Evolutionary conservation across 2,113 vertebrate species (phyloP), one percentile per base, ranked within the genome.

Genomic region (Puma concolor): DNA sequence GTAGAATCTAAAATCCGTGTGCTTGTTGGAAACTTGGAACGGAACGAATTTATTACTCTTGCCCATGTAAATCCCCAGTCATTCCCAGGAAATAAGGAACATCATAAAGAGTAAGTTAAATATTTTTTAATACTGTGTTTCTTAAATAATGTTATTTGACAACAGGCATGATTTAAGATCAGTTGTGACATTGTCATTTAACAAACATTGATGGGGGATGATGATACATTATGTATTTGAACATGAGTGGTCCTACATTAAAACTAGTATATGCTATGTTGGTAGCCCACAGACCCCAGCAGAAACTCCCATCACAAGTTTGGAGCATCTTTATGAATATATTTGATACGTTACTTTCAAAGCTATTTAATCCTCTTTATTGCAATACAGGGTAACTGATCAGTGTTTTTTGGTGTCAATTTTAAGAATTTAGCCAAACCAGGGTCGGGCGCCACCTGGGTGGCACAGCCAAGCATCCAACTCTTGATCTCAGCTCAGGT

Each of bases 1-100:
- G 99, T 99, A 0, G 99, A 99, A 98, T 99, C 99, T 48, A 99
- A 99, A 99, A 99, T 99, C 64, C 99, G 99, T 63, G 99, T 99
- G 60, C 99, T 99, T 97, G 99, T 99, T 98, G 99, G 99, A 91
- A 99, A 99, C 98, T 98, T 99, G 98, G 99, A 99, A 98, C 99
- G 99, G 87, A 99, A 99, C 93, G 99, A 99, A 97, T 99, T 99
- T 98, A 99, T 99, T 97, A 99, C 99, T 54, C 98, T 99, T 98
- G 99, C 99, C 87, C 99, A 99, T 14, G 99, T 99, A 86, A 99
- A 99, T 97, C 99, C 99, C 17, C 99, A 99, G 98, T 99, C 99
- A 88, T 99, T 99, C 95, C 99, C 99, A 27, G 99, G 99, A 79
- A 99, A 98, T 85, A 99, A 99, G 96, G 99, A 99, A 77, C 99